Conservation (phyloP, 2,113 vertebrate species). For the Zosterops pallidus region DNA sequence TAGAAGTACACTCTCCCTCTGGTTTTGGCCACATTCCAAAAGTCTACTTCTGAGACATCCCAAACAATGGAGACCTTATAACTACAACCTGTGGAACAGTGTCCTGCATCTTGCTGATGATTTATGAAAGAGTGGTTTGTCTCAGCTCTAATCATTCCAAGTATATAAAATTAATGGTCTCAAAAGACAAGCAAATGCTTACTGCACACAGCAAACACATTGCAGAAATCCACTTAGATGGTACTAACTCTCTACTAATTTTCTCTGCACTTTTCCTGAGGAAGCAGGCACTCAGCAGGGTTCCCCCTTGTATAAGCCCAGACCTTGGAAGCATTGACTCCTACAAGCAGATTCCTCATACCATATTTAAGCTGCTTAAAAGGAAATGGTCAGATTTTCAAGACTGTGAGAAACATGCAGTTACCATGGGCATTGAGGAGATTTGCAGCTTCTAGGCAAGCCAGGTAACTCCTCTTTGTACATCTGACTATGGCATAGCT, state of each 20-base stretch:
- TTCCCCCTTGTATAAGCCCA: background rate
- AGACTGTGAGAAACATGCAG: background rate
- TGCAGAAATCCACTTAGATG: background rate
- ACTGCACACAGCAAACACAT: background rate
- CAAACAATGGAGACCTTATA: constrained; percentile 3
- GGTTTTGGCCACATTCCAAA: background rate
- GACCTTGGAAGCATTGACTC: background rate
- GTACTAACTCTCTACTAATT: background rate
- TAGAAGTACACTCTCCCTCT: background rate
- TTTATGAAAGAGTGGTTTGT: background rate
- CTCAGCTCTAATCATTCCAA: background rate
- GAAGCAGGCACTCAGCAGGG: background rate
- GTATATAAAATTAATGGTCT: background rate
- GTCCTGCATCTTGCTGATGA: background rate
- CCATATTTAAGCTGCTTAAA: background rate
- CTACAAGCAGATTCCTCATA: background rate
- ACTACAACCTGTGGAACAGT: background rate
- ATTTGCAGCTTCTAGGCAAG: background rate
- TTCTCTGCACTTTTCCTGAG: background rate
- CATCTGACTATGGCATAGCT: background rate
- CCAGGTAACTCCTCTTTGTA: background rate
- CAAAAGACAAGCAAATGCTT: background rate
- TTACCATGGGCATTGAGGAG: background rate
- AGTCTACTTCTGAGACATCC: background rate
- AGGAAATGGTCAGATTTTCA: background rate